Conservation (phyloP, 2,888 invertebrate genomes). For the Barypeithes pellucidus region DNA sequence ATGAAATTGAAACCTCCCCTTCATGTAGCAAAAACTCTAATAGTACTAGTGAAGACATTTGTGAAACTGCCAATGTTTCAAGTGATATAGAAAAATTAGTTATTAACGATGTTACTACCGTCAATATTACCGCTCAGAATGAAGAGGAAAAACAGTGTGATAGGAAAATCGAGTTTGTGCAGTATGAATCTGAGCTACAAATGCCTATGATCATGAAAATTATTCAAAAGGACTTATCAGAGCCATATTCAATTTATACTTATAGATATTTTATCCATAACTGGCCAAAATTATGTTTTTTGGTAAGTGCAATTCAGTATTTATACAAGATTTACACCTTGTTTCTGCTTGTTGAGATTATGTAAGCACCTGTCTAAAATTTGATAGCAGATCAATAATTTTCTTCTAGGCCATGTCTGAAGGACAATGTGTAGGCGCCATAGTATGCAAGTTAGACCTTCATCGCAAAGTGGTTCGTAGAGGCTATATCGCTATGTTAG, state of each 20-base stretch:
- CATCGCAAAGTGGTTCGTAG: conserved; percentile 91
- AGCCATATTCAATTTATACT: conserved; percentile 99
- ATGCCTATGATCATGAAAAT: conserved; percentile 99
- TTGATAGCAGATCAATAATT: background rate
- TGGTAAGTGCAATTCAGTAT: conserved; percentile 76
- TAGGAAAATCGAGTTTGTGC: conserved; percentile 74
- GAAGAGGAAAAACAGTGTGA: conserved; percentile 32
- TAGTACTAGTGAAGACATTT: conserved; percentile 33
- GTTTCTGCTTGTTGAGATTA: no score
- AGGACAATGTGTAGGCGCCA: conserved; percentile 94
- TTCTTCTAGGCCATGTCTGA: conserved; percentile 86
- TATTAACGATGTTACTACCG: conserved; percentile 38
- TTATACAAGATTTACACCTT: no score
- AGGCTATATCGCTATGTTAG: conserved; percentile 99
- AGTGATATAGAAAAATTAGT: conserved; percentile 44
- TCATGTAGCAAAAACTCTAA: conserved; percentile 48
- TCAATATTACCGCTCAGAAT: conserved; percentile 14
- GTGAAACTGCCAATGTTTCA: conserved; percentile 33
- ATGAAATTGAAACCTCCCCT: conserved; percentile 48
- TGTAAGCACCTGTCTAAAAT: no score
- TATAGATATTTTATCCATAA: conserved; percentile 99
- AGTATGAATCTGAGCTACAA: conserved; percentile 95
- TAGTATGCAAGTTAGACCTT: conserved; percentile 98
- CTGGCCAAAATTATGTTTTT: conserved; percentile 99
- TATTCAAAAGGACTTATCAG: conserved; percentile 98